A percentile compares a stretch with the other conserved stretches of the same genome.
phyloP scores from a whole-genome alignment of 2,888 invertebrate genomes.

The Phymatocera aterrima region DNA sequence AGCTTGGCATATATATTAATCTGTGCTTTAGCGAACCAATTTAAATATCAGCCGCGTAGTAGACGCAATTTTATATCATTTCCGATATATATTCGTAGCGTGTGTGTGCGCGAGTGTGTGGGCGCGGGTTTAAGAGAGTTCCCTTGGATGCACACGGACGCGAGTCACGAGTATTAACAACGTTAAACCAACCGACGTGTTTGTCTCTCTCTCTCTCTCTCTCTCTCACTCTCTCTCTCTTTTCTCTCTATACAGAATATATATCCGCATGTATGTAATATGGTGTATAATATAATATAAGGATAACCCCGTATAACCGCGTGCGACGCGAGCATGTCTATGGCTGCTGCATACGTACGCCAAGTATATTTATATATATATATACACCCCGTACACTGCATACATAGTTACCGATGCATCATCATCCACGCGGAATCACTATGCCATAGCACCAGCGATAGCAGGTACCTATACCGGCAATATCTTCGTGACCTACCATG shows the following conservation, averaged over 20 bases:
- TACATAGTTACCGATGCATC: background rate
- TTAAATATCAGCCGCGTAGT: slow-evolving; percentile 74
- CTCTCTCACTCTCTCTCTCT: background rate
- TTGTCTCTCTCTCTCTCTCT: slow-evolving; percentile 21
- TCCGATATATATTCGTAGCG: slow-evolving; percentile 72
- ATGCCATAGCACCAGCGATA: no score
- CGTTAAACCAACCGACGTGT: slow-evolving; percentile 29
- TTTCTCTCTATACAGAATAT: background rate
- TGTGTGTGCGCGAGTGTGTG: no score
- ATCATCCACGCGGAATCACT: no score
- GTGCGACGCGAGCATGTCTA: background rate
- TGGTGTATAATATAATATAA: no score
- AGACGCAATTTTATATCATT: slow-evolving; percentile 75
- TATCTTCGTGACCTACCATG: slow-evolving; percentile 9
- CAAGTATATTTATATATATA: background rate
- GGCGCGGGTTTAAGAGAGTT: slow-evolving; percentile 69
- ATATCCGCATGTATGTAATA: background rate
- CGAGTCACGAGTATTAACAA: slow-evolving; percentile 10
- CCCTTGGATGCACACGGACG: slow-evolving; percentile 31
- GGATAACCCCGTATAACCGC: no score
- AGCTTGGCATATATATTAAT: slow-evolving; percentile 66
- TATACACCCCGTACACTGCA: background rate
- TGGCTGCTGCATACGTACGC: background rate
- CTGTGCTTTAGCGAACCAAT: slow-evolving; percentile 75
- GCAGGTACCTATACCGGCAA: background rate